A percentile compares a stretch with the other conserved stretches of the same genome.
These are phyloP conservation scores for Acestrorhynchus altus DNA, from an alignment of 2,797 vertebrate genomes.

Conservation along the genomic window DNA sequence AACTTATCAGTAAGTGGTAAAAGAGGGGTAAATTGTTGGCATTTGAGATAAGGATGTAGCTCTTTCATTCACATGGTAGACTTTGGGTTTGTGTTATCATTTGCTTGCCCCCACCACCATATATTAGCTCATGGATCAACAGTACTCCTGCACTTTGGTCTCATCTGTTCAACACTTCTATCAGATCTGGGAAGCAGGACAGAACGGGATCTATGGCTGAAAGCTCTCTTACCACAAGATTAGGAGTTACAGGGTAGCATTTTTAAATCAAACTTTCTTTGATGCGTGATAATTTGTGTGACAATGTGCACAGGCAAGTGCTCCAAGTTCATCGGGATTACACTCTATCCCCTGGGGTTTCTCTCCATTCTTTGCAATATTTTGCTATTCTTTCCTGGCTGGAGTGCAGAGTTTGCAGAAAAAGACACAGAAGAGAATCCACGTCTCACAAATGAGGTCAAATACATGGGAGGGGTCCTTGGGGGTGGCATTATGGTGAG, in stretches of 20 bases:
- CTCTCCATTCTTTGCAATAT: conserved; percentile 75
- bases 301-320: conserved; percentile 77
- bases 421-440: rapidly evolving
- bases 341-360: conserved; percentile 70
- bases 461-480: conserved; percentile 76
- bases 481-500: conserved; percentile 80
- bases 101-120: not conserved
- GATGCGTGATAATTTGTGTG: not conserved
- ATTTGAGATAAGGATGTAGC: not conserved
- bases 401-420: conserved; percentile 7
- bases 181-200: not conserved
- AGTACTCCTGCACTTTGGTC: conserved; percentile 13
- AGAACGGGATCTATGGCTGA: not conserved
- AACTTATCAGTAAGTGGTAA: too few relatives aligned
- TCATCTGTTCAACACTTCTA: not conserved
- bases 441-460: conserved; percentile 70
- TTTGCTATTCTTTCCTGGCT: conserved; percentile 77
- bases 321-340: conserved; percentile 69
- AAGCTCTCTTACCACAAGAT: not conserved
- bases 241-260: not conserved
- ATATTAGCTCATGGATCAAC: not conserved
- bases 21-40: too few relatives aligned
- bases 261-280: not conserved
- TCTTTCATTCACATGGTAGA: not conserved
- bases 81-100: conserved; percentile 10